A percentile compares a stretch with the other conserved stretches of the same genome.
phyloP scores from a whole-genome alignment of 2,113 vertebrate genomes.

The Microcebus jonahi region DNA sequence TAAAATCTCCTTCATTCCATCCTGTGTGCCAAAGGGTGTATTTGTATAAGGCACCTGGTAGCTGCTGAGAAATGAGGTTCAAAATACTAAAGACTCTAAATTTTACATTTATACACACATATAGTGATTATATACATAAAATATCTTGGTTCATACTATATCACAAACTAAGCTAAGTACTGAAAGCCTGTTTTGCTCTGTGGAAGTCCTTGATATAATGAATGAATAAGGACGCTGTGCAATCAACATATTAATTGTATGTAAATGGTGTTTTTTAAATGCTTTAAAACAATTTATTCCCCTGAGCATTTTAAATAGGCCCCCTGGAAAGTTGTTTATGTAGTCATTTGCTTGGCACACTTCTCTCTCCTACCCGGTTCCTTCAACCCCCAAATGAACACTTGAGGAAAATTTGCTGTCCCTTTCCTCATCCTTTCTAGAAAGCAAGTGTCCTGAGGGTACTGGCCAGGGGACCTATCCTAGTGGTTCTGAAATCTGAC shows the following conservation, averaged over 20 bases:
- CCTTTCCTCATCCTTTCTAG: conserved; percentile 9
- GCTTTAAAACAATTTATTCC: conserved; percentile 81
- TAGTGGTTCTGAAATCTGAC: neutral
- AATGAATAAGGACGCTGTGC: conserved; percentile 79
- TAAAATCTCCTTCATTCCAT: neutral
- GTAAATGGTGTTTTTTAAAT: conserved; percentile 80
- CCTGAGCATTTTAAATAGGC: conserved; percentile 79
- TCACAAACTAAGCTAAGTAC: conserved; percentile 59
- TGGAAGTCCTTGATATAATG: conserved; percentile 73
- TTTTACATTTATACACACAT: neutral
- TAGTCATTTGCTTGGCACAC: conserved; percentile 73
- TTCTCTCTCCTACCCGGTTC: conserved; percentile 46
- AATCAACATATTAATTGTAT: conserved; percentile 83
- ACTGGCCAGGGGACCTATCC: neutral
- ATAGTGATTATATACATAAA: neutral
- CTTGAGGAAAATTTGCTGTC: neutral
- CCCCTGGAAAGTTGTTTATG: conserved; percentile 80
- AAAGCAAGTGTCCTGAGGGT: neutral
- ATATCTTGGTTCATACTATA: conserved; percentile 60
- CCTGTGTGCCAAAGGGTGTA: neutral
- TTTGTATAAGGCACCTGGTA: neutral
- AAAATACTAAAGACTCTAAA: conserved; percentile 28
- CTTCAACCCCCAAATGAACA: conserved; percentile 60
- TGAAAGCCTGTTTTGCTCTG: conserved; percentile 70
- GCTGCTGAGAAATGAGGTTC: conserved; percentile 22